phyloP scores from a whole-genome alignment of 2,797 vertebrate species.

The Phyllotis vaccarum region DNA sequence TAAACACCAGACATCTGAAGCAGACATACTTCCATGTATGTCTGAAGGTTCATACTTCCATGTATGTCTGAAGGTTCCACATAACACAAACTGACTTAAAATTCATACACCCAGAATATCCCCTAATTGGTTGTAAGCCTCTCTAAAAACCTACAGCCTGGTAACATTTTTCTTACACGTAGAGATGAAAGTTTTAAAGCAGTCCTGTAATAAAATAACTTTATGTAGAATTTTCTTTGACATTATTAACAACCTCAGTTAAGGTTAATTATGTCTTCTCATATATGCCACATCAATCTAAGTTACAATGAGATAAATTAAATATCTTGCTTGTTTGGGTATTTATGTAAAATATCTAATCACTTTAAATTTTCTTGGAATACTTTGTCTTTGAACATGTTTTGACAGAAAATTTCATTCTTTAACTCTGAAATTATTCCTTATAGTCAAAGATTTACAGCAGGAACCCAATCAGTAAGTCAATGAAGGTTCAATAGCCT shows the following conservation, averaged over 20 bases:
- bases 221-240: slow-evolving; percentile 42
- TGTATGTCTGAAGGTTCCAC: not conserved
- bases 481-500: slow-evolving; percentile 67
- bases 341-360: slow-evolving; percentile 69
- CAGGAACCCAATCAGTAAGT: slow-evolving; percentile 83
- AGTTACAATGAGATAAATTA: slow-evolving; percentile 54
- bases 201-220: not conserved
- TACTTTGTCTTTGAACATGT: slow-evolving; percentile 70
- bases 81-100: not conserved
- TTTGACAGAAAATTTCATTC: slow-evolving; percentile 75
- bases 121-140: slow-evolving; percentile 20
- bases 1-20: not conserved
- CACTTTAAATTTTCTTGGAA: slow-evolving; percentile 57
- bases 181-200: slow-evolving; percentile 50
- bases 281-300: not conserved
- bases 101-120: not conserved
- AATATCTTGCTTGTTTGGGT: slow-evolving; percentile 56
- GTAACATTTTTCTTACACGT: slow-evolving; percentile 36
- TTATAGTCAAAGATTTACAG: slow-evolving; percentile 83
- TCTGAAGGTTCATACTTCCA: not conserved
- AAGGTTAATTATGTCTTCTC: slow-evolving; percentile 51
- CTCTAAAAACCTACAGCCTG: slow-evolving; percentile 15
- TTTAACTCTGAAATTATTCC: slow-evolving; percentile 84
- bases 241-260: slow-evolving; percentile 37
- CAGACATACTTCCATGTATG: not conserved